phyloP scores from a whole-genome alignment of 2,888 invertebrate genomes.

The Drosophila limbata region DNA sequence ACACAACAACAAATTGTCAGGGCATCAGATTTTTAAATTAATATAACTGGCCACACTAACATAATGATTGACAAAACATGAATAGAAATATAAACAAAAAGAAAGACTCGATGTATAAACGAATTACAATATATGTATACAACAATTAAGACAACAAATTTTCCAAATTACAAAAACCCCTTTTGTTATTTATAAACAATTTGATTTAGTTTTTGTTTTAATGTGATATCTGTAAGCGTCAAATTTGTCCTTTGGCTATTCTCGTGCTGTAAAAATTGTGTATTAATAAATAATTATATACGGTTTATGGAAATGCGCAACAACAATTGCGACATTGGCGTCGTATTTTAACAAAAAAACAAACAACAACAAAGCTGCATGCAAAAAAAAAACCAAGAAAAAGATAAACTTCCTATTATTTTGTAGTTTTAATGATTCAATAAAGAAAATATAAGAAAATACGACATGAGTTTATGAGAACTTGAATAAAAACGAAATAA shows the following conservation, averaged over 20 bases:
- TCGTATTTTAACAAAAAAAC: constrained; percentile 50
- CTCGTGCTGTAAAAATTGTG: constrained; percentile 60
- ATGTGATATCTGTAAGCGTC: constrained; percentile 71
- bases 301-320: constrained; percentile 31
- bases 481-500: constrained; percentile 61
- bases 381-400: constrained; percentile 43
- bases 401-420: constrained; percentile 73
- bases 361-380: constrained; percentile 32
- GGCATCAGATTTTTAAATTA: constrained; percentile 58
- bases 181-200: constrained; percentile 65
- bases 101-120: constrained; percentile 69
- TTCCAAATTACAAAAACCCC: constrained; percentile 51
- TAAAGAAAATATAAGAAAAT: constrained; percentile 31
- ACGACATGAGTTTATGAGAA: constrained; percentile 43
- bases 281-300: constrained; percentile 45
- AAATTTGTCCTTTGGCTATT: constrained; percentile 66
- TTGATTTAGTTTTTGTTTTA: constrained; percentile 69
- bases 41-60: constrained; percentile 41
- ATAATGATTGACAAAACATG: constrained; percentile 44
- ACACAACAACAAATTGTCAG: constrained; percentile 59
- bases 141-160: constrained; percentile 65
- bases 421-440: constrained; percentile 70
- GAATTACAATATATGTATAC: constrained; percentile 58
- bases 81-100: constrained; percentile 4
- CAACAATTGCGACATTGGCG: constrained; percentile 33